Conservation (phyloP, 2,888 invertebrate genomes). For the Zhengitettix transpicula region DNA sequence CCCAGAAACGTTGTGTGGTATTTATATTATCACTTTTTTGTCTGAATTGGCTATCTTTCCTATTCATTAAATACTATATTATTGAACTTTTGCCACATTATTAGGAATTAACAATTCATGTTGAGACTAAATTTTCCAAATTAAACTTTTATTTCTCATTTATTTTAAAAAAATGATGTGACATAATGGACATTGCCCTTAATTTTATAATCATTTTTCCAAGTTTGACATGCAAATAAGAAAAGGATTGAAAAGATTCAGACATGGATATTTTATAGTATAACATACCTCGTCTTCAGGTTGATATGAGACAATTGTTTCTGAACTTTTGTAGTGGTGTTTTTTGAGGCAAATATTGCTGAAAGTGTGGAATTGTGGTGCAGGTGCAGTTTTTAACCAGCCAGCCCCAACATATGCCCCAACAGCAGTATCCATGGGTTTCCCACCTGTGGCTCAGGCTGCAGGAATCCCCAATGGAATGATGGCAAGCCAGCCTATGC, state of each 20-base stretch:
- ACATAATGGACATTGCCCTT: background rate
- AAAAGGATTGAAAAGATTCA: too few species aligned
- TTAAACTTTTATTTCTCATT: too few species aligned
- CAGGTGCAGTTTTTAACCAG: slow-evolving; percentile 9
- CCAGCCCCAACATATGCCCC: slow-evolving; percentile 2
- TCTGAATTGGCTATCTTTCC: too few species aligned
- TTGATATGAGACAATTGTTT: background rate
- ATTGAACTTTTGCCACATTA: too few species aligned
- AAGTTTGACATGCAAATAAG: too few species aligned
- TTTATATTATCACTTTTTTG: too few species aligned
- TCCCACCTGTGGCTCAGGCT: slow-evolving; percentile 2
- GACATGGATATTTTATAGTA: too few species aligned
- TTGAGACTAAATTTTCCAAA: too few species aligned
- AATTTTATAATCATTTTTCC: background rate
- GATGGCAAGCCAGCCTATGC: slow-evolving; percentile 9
- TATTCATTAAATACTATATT: too few species aligned
- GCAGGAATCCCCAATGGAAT: slow-evolving; percentile 9
- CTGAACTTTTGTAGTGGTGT: background rate
- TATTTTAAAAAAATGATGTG: too few species aligned
- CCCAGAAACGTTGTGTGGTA: too few species aligned
- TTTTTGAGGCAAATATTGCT: background rate
- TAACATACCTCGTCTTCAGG: background rate
- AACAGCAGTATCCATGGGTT: background rate
- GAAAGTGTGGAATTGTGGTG: background rate
- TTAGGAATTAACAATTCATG: too few species aligned